These are phyloP conservation scores for Bombyx mandarina DNA, from an alignment of 1,140 invertebrate genomes.

Conservation along the genomic window DNA sequence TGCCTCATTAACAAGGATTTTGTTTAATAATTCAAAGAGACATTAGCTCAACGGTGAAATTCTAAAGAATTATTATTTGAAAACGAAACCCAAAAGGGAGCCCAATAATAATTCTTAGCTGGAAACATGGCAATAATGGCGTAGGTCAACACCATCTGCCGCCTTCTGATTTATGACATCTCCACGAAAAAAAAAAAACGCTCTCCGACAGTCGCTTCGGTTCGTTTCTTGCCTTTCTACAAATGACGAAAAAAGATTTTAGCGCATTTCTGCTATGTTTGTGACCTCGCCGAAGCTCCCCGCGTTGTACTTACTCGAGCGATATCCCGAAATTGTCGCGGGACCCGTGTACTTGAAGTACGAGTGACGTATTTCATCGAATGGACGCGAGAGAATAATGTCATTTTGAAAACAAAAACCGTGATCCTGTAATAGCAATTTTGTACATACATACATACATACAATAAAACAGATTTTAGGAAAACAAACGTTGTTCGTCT, in stretches of 20 bases:
- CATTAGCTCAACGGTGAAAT: conserved; percentile 16
- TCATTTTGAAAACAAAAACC: conserved; percentile 4
- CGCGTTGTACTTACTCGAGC: conserved; percentile 4
- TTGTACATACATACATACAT: background rate
- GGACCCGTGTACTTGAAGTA: conserved; percentile 1
- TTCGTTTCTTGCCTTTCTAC: conserved; percentile 32
- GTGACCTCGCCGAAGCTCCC: conserved; percentile 15
- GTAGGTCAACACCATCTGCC: conserved; percentile 53
- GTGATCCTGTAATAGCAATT: conserved; percentile 1
- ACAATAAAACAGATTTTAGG: background rate
- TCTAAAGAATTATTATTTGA: conserved; percentile 31
- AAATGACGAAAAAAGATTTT: conserved; percentile 44
- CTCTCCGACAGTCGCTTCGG: conserved; percentile 22
- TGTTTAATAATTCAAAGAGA: conserved; percentile 3
- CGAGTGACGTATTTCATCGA: conserved; percentile 3
- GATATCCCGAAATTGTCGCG: conserved; percentile 2
- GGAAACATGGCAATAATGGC: conserved; percentile 52
- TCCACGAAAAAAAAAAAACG: conserved; percentile 37
- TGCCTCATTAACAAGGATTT: background rate
- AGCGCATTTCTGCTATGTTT: conserved; percentile 29
- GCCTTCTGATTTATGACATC: conserved; percentile 53
- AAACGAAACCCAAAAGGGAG: conserved; percentile 22
- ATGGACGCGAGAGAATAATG: conserved; percentile 4
- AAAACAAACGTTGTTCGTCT: background rate
- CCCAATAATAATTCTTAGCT: conserved; percentile 48